Evolutionary conservation across 2,888 invertebrate species (phyloP), one percentile per base, ranked within the genome.

Genomic region (Troides aeacus): DNA sequence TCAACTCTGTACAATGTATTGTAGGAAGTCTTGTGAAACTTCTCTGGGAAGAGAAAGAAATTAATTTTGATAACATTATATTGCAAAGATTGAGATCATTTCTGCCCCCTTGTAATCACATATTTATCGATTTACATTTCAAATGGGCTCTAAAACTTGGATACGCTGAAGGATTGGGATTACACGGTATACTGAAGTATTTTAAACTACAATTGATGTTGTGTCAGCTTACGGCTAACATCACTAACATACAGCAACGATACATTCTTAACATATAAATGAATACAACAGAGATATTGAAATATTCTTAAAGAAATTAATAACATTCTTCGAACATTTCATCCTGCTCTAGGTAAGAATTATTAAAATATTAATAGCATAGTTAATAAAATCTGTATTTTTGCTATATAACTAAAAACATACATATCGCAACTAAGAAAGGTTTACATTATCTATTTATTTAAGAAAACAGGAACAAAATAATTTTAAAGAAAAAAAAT

Each of bases 1-100:
- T 95, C 74, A 84, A 85, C 67, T 78, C 81, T 56, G 79, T 93
- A 62, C 90, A 93, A 74, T 85, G 87, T 62, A 84, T 90, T 59
- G 79, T 95, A n/a, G 93, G 94, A 58, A 93, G 94, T 68, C 87
- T 94, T 56, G 80, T 95, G 5, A 90, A 90, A 71, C 87, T 91
- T 56, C 77, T 94, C 68, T 82, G 91, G 36, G 78, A 90, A 57
- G 88, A 93, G 67, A 83, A 89, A 56, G 89, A 94, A 21, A 85
- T 92, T 36, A 81, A 89, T 64, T 88, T 95, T 74, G 87, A 91
- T 72, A 76, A 83, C 56, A 66, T 79, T 58, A 74, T 89, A 65
- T 74, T 90, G 62, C 80, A 85, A 74, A 83, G 85, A 77, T 75
- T 89, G 62, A 82, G 85, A n/a, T 80, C 78, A 23, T 84, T 91